These are phyloP conservation scores for Pollenia labialis DNA, from an alignment of 2,888 invertebrate species.

Conservation along the genomic window DNA sequence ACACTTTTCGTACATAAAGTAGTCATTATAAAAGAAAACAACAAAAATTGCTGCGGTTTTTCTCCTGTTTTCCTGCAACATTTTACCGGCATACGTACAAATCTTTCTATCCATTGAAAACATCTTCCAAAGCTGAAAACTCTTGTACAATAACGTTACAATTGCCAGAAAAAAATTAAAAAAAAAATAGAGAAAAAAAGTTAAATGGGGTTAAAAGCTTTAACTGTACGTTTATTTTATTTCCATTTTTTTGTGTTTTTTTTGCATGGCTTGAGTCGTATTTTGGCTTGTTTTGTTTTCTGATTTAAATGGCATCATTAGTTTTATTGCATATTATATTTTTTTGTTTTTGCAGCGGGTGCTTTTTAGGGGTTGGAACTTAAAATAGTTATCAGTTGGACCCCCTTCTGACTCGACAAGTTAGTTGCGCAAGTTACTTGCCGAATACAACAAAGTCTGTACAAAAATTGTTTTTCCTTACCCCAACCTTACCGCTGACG, in stretches of 20 bases:
- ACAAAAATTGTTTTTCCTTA: too few relatives aligned
- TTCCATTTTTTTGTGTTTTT: slow-evolving; percentile 12
- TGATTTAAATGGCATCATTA: slow-evolving; percentile 71
- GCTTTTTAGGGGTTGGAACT: too few relatives aligned
- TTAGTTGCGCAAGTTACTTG: too few relatives aligned
- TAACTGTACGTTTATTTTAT: slow-evolving; percentile 72
- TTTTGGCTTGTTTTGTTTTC: slow-evolving; percentile 64
- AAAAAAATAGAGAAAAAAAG: slow-evolving; percentile 26
- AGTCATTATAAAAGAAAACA: slow-evolving; percentile 41
- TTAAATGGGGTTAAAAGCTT: slow-evolving; percentile 74
- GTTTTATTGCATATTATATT: slow-evolving; percentile 65
- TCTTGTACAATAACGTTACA: slow-evolving; percentile 40
- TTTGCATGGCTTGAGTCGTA: slow-evolving; percentile 33
- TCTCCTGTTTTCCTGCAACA: slow-evolving; percentile 1
- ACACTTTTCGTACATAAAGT: slow-evolving; percentile 49
- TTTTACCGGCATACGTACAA: not conserved
- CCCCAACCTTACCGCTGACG: too few relatives aligned
- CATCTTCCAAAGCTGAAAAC: slow-evolving; percentile 39
- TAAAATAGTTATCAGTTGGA: too few relatives aligned
- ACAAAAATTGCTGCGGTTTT: slow-evolving; percentile 53
- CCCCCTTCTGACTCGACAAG: too few relatives aligned
- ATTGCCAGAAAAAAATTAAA: slow-evolving; percentile 33
- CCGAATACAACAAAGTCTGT: too few relatives aligned
- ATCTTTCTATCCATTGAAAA: slow-evolving; percentile 39
- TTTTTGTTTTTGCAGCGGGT: slow-evolving; percentile 6